These are phyloP conservation scores for Odontophorus gujanensis DNA, from an alignment of 2,113 vertebrate species.

Conservation along the genomic window DNA sequence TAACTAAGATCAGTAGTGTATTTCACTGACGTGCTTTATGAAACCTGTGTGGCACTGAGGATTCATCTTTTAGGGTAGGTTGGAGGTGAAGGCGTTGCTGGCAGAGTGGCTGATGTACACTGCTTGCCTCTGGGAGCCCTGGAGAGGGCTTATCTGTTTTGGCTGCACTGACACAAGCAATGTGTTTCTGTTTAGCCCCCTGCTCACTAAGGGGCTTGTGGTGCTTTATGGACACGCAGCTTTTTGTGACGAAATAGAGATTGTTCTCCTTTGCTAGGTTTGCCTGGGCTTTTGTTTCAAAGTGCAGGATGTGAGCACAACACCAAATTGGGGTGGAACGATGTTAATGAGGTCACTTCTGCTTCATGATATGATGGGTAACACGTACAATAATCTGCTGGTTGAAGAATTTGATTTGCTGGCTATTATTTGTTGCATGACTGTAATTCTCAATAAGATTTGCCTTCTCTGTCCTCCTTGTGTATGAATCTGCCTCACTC, in stretches of 20 bases:
- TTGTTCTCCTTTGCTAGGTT: conserved; percentile 18
- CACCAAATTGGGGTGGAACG: neutral
- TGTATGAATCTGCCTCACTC: neutral
- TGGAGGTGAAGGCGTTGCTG: fast-evolving
- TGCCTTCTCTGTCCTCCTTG: neutral
- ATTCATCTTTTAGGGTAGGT: too few relatives aligned
- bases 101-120: neutral
- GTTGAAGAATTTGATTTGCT: conserved; percentile 25
- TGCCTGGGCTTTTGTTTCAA: neutral
- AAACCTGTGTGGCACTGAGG: neutral
- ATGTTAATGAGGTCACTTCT: neutral
- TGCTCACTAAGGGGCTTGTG: neutral
- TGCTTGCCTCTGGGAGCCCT: neutral
- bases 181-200: neutral
- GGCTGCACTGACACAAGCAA: neutral
- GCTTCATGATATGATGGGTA: neutral
- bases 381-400: neutral
- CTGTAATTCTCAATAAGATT: neutral
- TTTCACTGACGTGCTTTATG: neutral
- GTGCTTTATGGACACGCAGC: neutral
- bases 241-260: neutral
- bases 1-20: neutral
- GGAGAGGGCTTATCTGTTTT: neutral
- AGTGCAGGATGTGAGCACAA: neutral
- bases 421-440: neutral